Evolutionary conservation across 23 tunicate species (phyloP).

Genomic region (Trididemnum nubilum): DNA sequence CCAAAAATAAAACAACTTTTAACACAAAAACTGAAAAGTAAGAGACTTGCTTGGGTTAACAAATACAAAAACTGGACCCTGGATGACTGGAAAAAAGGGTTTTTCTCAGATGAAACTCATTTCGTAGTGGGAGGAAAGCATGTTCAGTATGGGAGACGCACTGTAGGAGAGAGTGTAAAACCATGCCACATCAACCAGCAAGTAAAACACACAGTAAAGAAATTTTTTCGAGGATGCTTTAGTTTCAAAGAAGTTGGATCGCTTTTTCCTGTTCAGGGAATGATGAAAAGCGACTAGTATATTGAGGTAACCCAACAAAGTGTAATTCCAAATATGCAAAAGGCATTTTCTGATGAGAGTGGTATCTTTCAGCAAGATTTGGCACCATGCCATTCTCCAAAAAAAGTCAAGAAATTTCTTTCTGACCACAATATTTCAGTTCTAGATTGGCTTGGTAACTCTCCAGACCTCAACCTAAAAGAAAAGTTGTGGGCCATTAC

Average conservation of each 20-base stretch:
- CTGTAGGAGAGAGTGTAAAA: too few species aligned
- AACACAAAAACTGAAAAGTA: background rate
- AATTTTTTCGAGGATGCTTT: background rate
- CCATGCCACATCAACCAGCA: background rate
- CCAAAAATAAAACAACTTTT: background rate
- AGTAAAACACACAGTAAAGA: background rate
- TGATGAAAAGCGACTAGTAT: background rate
- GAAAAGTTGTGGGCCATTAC: background rate
- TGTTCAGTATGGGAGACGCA: too few species aligned
- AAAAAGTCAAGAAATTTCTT: background rate
- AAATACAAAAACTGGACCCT: background rate
- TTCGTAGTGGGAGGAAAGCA: too few species aligned
- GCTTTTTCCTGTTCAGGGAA: background rate
- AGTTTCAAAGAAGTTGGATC: background rate
- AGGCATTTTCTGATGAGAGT: too few species aligned
- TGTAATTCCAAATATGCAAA: background rate
- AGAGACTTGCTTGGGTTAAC: background rate
- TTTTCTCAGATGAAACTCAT: background rate
- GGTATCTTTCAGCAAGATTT: too few species aligned
- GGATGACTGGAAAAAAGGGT: background rate
- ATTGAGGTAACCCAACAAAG: background rate
- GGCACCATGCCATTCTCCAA: too few species aligned
- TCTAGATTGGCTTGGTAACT: background rate
- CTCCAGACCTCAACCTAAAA: background rate
- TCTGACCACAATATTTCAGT: background rate